These are phyloP conservation scores for Bothrops jararaca DNA, from an alignment of 2,113 vertebrate genomes.

Conservation along the genomic window DNA sequence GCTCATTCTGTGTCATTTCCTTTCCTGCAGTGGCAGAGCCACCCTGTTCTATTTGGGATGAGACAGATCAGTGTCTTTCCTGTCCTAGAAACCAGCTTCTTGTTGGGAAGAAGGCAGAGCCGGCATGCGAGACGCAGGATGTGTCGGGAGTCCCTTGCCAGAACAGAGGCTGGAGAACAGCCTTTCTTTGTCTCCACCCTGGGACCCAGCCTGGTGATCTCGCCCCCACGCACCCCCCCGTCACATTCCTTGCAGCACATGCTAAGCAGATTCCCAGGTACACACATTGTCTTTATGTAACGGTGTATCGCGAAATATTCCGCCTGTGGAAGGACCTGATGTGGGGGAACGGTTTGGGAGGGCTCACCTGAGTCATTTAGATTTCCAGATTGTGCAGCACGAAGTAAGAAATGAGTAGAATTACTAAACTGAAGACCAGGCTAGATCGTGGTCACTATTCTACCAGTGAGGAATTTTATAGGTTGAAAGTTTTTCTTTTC, in stretches of 20 bases:
- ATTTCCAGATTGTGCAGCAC: slow-evolving; percentile 66
- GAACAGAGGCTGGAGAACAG: slow-evolving; percentile 31
- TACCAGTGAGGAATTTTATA: slow-evolving; percentile 71
- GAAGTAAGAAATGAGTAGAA: slow-evolving; percentile 51
- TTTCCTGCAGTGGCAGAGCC: slow-evolving; percentile 45
- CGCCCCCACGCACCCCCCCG: slow-evolving; percentile 32
- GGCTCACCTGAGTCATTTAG: slow-evolving; percentile 53
- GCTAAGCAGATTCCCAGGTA: slow-evolving; percentile 45
- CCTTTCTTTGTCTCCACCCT: slow-evolving; percentile 7
- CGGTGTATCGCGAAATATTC: slow-evolving; percentile 41
- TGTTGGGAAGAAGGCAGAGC: slow-evolving; percentile 30
- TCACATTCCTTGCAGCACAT: slow-evolving; percentile 23
- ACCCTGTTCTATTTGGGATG: slow-evolving; percentile 40
- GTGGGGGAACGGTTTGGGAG: slow-evolving; percentile 41
- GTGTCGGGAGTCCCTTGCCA: slow-evolving; percentile 12
- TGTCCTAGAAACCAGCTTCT: slow-evolving; percentile 47
- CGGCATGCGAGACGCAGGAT: slow-evolving; percentile 36
- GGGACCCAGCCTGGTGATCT: slow-evolving; percentile 15
- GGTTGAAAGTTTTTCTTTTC: slow-evolving; percentile 65
- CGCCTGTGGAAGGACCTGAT: slow-evolving; percentile 48
- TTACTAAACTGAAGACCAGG: slow-evolving; percentile 34
- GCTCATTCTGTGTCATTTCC: slow-evolving; percentile 56
- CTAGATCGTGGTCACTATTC: slow-evolving; percentile 65
- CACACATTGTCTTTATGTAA: slow-evolving; percentile 55
- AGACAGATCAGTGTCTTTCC: slow-evolving; percentile 44